Conservation (phyloP, 2,888 invertebrate species). For the Drosophila borealis region DNA sequence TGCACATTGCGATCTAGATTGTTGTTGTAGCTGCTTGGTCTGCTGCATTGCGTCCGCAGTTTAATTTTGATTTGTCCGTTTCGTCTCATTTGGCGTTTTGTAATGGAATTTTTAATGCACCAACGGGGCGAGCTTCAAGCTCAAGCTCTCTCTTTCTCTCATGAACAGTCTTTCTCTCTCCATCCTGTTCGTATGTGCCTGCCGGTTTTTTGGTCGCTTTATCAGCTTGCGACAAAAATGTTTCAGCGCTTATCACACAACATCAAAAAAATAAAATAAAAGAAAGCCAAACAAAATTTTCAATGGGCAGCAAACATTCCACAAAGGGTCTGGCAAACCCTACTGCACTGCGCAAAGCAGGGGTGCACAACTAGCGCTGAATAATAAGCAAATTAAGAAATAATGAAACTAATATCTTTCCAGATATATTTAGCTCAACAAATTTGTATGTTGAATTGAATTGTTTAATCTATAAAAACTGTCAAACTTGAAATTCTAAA, state of each 20-base stretch:
- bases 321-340: background rate
- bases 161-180: background rate
- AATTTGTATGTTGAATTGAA: too few relatives aligned
- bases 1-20: conserved; percentile 41
- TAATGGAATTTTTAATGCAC: conserved; percentile 74
- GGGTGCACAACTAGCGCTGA: background rate
- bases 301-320: conserved; percentile 12
- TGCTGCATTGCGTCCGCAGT: conserved; percentile 62
- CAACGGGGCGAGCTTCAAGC: background rate
- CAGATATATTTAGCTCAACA: too few relatives aligned
- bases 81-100: conserved; percentile 64
- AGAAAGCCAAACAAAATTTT: conserved; percentile 27
- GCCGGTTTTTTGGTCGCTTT: conserved; percentile 37
- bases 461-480: too few relatives aligned
- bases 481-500: too few relatives aligned
- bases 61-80: conserved; percentile 76
- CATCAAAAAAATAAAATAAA: conserved; percentile 20
- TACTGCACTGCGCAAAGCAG: conserved; percentile 24
- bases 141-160: background rate
- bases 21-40: conserved; percentile 18
- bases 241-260: conserved; percentile 48
- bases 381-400: too few relatives aligned
- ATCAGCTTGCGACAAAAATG: conserved; percentile 43
- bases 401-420: too few relatives aligned
- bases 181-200: conserved; percentile 3